Evolutionary conservation across 1,140 invertebrate genomes (phyloP).

Genomic region (Anastatus disparis): DNA sequence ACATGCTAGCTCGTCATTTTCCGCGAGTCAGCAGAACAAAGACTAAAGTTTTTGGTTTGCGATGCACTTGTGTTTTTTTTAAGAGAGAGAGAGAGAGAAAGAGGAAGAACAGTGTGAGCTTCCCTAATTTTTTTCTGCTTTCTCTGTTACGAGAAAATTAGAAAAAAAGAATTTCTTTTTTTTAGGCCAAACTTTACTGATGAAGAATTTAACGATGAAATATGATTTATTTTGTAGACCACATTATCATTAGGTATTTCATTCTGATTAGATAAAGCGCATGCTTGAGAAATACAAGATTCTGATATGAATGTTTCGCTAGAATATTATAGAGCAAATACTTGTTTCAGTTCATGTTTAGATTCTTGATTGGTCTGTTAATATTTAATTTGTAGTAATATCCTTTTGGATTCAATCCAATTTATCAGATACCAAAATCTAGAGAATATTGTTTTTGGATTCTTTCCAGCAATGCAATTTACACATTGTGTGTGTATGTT

Average conservation of each 20-base stretch:
- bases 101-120: not conserved
- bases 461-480: conserved; percentile 23
- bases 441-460: conserved; percentile 17
- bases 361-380: not conserved
- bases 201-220: too few relatives aligned
- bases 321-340: not conserved
- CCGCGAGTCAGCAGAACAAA: conserved; percentile 11
- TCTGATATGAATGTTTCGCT: not conserved
- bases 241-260: too few relatives aligned
- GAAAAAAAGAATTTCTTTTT: too few relatives aligned
- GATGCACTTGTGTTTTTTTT: conserved; percentile 24
- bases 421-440: not conserved
- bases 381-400: conserved; percentile 23
- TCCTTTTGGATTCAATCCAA: conserved; percentile 12
- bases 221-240: too few relatives aligned
- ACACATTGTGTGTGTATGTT: conserved; percentile 17
- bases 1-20: conserved; percentile 29
- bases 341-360: not conserved
- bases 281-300: too few relatives aligned
- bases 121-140: not conserved
- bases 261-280: too few relatives aligned
- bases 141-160: not conserved
- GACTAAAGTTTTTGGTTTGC: conserved; percentile 28
- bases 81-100: too few relatives aligned
- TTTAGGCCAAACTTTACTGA: too few relatives aligned